Evolutionary conservation across 2,888 invertebrate genomes (phyloP), one percentile per base, ranked within the genome.

Genomic region (Uloborus plumipes): DNA sequence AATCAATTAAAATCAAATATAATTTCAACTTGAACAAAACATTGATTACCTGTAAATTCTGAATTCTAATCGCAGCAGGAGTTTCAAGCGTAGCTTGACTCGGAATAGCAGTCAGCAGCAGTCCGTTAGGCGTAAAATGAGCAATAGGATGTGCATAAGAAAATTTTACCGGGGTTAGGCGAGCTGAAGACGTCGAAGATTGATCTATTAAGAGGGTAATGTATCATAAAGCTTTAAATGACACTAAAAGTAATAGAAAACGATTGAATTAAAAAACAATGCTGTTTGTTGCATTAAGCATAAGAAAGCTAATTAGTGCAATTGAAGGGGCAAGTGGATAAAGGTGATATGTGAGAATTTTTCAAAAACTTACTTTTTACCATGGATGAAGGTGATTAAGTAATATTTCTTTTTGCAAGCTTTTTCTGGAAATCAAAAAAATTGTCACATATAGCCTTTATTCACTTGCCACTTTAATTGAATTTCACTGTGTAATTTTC

Each of bases 71-170:
- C 82, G 92, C 91, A 83, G 95, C 94, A 65, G 93, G 92, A 88
- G 93, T 92, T 16, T 94, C 94, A 88, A 95, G 95, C 85, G 92
- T 91, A 39, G 95, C 94, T 89, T 94, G 93, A 88, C 93, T 92
- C 11, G 95, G 93, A 86, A 93, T 91, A 67, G 96, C 93, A 87
- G 94, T 92, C 84, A 97, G 90, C 87, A 97, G 89, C 88, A 94
- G 91, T 69, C 94, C 94, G 61, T 87, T 86, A 1, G 88, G 87
- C 20, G 88, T 87, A 86, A 90, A 89, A 69, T 87, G 85, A 66
- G 87, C 89, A 65, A 89, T 88, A 74, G 93, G 90, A 88, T 97
- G 96, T n/a, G 95, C 94, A 50, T 93, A 93, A 67, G 93, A 91
- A 90, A 93, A 96, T 89, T 95, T 94, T 1, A 75, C 72, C 16